Base-by-base conservation (phyloP, 2,113 vertebrate genomes). In the Gila orcuttii region DNA sequence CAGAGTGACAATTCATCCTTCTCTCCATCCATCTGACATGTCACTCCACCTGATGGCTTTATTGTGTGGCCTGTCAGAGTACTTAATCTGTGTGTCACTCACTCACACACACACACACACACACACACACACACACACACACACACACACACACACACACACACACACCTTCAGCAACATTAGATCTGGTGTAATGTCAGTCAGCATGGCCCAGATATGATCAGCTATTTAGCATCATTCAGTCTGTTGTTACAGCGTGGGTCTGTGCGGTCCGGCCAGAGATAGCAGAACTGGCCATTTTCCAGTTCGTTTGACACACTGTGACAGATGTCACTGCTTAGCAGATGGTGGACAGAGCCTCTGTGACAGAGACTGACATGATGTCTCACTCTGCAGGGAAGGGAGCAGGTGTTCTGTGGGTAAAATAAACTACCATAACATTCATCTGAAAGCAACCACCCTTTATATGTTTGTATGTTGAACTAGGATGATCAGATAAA, bases 21-120 rank as follows among this genome's bases (percentile, higher is more conserved):
- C 95, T 95, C 95, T 95, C 95, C 91, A 93, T 94, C 91, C 92
- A 91, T 93, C 93, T 94, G 94, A 95, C 93, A 93, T 96, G 97
- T 97, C 96, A 97, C 90, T 91, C 94, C 95, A 96, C 96, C 96
- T 95, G 96, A 97, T 93, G 95, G 93, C 92, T 95, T 95, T 96
- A 97, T 96, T 97, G 96, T 97, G 96, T 93, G 85, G 92, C 94
- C 97, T 96, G 97, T 96, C 97, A 96, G 95, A 80, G 94, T 94
- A 94, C 96, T 96, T 96, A 96, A 96, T 96, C 95, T 95, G 92
- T 89, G 95, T 95, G 96, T 96, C 95, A 96, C 93, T 94, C 94
- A 90, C 92, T 19, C 15, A 21, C 52, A 2, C 19, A 15, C 47
- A 15, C 47, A 17, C 50, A 45, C 85, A 60, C 87, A 75, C 82